Evolutionary conservation across 35 echinoderm and acorn worm species (phyloP).

Genomic region (Antedon bifida): DNA sequence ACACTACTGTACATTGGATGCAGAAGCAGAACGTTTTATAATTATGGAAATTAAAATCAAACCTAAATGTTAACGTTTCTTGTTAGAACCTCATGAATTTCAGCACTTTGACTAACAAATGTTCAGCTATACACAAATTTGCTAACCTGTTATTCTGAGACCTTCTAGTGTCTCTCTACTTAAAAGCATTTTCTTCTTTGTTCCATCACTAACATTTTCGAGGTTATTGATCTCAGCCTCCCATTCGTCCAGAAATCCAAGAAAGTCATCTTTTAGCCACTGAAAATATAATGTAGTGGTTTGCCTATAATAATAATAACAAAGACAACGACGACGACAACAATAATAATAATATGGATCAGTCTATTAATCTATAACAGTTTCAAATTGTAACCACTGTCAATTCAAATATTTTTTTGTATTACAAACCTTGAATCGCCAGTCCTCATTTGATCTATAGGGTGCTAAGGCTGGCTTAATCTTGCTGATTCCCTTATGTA

Average conservation of each 20-base stretch:
- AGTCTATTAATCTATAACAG: too few species aligned
- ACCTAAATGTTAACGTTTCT: too few species aligned
- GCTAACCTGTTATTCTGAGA: conserved; percentile 7
- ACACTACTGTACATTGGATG: too few species aligned
- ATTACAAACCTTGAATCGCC: conserved; percentile 36
- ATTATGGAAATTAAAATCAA: too few species aligned
- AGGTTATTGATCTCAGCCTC: background rate
- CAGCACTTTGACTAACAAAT: too few species aligned
- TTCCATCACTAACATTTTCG: background rate
- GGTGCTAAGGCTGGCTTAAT: conserved; percentile 20
- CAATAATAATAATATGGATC: too few species aligned
- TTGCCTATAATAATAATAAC: too few species aligned
- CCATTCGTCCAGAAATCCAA: background rate
- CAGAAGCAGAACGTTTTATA: too few species aligned
- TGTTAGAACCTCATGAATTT: too few species aligned
- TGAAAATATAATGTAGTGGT: background rate
- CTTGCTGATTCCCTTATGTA: background rate
- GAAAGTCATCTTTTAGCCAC: background rate
- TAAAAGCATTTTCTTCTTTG: background rate
- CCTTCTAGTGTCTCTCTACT: conserved; percentile 12
- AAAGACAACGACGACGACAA: too few species aligned
- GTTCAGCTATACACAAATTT: too few species aligned
- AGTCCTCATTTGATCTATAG: conserved; percentile 28
- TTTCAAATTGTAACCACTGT: too few species aligned
- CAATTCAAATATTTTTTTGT: background rate